Percentiles rank a stretch among this genome's conserved stretches.
phyloP scores from a whole-genome alignment of 1,140 invertebrate species.

The Drosophila lacertosa region DNA sequence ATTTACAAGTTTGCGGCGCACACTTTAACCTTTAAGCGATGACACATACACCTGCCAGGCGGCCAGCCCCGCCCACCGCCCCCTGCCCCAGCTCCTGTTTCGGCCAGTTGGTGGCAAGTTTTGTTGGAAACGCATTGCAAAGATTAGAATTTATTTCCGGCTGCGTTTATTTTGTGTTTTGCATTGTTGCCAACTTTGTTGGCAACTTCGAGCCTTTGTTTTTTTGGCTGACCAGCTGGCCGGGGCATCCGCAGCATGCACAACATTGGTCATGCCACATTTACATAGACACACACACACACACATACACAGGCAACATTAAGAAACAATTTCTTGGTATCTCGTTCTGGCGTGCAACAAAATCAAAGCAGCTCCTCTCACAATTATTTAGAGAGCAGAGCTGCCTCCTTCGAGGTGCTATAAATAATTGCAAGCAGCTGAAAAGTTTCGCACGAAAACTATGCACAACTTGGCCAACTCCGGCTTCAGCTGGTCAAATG shows the following conservation, averaged over 20 bases:
- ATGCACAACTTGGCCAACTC: conserved; percentile 43
- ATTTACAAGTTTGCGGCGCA: conserved; percentile 69
- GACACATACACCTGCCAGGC: conserved; percentile 71
- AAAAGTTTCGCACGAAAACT: conserved; percentile 56
- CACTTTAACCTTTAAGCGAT: conserved; percentile 70
- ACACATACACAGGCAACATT: neutral
- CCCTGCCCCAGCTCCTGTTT: neutral
- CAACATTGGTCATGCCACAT: conserved; percentile 38
- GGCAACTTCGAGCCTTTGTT: conserved; percentile 35
- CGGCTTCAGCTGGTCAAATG: conserved; percentile 29
- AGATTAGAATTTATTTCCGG: conserved; percentile 51
- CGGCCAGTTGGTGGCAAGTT: too few species aligned
- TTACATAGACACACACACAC: conserved; percentile 9
- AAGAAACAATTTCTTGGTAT: conserved; percentile 3
- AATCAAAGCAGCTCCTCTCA: conserved; percentile 36
- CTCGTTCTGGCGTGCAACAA: conserved; percentile 1
- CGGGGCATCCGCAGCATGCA: conserved; percentile 18
- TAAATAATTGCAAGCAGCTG: conserved; percentile 75
- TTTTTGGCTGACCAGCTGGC: conserved; percentile 30
- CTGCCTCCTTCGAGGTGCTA: conserved; percentile 55
- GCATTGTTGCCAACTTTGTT: conserved; percentile 38
- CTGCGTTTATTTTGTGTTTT: conserved; percentile 34
- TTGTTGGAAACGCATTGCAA: conserved; percentile 27
- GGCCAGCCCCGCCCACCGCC: neutral
- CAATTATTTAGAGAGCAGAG: conserved; percentile 39